Conservation (phyloP, 2,888 invertebrate genomes). For the Aspidapion aeneum region DNA sequence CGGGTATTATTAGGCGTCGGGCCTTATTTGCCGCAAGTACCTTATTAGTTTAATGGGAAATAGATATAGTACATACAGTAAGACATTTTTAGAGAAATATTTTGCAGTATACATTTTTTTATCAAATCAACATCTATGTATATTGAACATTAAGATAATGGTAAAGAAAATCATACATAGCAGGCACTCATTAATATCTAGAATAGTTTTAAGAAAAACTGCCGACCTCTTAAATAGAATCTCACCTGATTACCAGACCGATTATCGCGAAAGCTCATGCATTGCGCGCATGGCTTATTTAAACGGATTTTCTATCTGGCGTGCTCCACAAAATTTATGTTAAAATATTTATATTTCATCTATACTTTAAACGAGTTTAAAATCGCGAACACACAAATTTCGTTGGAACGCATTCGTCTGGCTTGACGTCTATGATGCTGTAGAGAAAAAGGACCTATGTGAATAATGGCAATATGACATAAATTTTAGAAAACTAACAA, state of each 20-base stretch:
- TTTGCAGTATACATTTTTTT: too few species aligned
- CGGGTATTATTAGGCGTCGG: too few species aligned
- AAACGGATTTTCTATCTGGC: slow-evolving; percentile 32
- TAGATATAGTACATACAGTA: too few species aligned
- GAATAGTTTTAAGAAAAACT: too few species aligned
- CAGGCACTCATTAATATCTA: too few species aligned
- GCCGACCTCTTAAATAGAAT: slow-evolving; percentile 31
- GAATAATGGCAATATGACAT: background rate
- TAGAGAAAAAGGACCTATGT: slow-evolving; percentile 19
- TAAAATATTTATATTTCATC: slow-evolving; percentile 2
- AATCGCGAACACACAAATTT: slow-evolving; percentile 39
- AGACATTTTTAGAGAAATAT: too few species aligned
- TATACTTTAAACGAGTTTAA: slow-evolving; percentile 27
- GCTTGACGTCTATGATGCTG: slow-evolving; percentile 21
- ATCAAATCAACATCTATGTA: too few species aligned
- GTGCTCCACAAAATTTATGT: slow-evolving; percentile 2
- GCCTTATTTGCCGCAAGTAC: too few species aligned
- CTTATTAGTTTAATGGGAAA: too few species aligned
- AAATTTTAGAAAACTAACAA: too few species aligned
- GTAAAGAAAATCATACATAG: too few species aligned
- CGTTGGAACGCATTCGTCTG: slow-evolving; percentile 17
- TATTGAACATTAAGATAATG: too few species aligned
- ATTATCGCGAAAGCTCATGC: slow-evolving; percentile 48
- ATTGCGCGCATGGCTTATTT: slow-evolving; percentile 49
- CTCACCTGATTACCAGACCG: slow-evolving; percentile 44